Percentiles rank a stretch among this genome's conserved stretches.
Evolutionary conservation across 2,113 vertebrate genomes (phyloP).

Genomic region (Myotis brandtii): DNA sequence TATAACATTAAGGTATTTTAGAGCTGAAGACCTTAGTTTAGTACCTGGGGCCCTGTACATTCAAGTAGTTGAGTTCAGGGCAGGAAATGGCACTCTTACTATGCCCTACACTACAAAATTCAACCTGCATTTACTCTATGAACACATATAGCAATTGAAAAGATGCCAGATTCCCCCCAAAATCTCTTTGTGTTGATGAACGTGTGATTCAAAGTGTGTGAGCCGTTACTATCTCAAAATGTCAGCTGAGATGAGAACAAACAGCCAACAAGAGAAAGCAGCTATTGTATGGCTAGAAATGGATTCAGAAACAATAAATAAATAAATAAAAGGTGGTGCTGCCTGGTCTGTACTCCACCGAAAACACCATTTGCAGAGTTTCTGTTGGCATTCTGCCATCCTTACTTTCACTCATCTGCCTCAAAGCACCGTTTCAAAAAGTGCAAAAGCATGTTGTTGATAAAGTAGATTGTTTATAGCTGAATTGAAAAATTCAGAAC

Average conservation of each 20-base stretch:
- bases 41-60: background rate
- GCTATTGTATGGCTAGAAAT: constrained; percentile 85
- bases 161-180: constrained; percentile 49
- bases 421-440: constrained; percentile 94
- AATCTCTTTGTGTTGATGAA: constrained; percentile 69
- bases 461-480: constrained; percentile 96
- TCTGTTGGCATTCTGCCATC: constrained; percentile 92
- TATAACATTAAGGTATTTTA: background rate
- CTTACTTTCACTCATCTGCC: constrained; percentile 94
- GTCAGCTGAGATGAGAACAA: constrained; percentile 86
- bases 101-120: background rate
- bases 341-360: constrained; percentile 81
- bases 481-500: constrained; percentile 91
- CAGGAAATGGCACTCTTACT: background rate
- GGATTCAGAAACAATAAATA: constrained; percentile 85
- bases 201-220: constrained; percentile 80
- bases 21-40: background rate
- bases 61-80: background rate
- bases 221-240: constrained; percentile 82
- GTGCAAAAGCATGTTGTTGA: constrained; percentile 99
- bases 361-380: constrained; percentile 88
- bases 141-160: background rate
- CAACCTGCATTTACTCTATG: background rate
- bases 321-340: constrained; percentile 85
- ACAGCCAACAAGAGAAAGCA: constrained; percentile 84